phyloP scores from a whole-genome alignment of 1,140 invertebrate genomes.

The Drosophila athabasca region DNA sequence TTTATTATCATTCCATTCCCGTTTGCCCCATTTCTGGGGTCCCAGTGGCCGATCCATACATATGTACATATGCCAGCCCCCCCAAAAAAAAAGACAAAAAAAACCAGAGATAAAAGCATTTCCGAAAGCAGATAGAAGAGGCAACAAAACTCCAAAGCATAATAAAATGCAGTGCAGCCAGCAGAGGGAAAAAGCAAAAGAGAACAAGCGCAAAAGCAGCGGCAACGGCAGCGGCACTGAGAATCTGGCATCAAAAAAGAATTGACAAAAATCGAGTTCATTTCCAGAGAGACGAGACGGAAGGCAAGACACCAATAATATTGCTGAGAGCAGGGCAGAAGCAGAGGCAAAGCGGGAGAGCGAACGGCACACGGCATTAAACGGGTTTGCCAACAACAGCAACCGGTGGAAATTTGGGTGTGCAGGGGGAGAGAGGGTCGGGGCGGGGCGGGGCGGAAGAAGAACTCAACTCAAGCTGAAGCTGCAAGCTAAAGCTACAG shows the following conservation, averaged over 20 bases:
- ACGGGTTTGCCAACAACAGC: slow-evolving; percentile 60
- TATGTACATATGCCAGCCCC: slow-evolving; percentile 43
- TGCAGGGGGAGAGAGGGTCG: not conserved
- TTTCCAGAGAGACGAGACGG: slow-evolving; percentile 29
- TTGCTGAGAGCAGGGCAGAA: not conserved
- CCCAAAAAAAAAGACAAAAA: not conserved
- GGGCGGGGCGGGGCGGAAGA: slow-evolving; percentile 6
- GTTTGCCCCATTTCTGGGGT: slow-evolving; percentile 30
- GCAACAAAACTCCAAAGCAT: slow-evolving; percentile 28
- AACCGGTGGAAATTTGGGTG: slow-evolving; percentile 9
- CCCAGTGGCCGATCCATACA: slow-evolving; percentile 46
- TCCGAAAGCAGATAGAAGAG: slow-evolving; percentile 46
- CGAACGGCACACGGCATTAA: slow-evolving; percentile 47
- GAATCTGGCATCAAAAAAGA: slow-evolving; percentile 66
- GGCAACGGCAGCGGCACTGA: slow-evolving; percentile 49
- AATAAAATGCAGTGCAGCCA: slow-evolving; percentile 9
- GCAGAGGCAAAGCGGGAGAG: slow-evolving; percentile 13
- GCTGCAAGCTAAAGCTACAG: slow-evolving; percentile 5
- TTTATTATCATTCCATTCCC: not conserved
- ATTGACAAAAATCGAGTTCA: slow-evolving; percentile 80
- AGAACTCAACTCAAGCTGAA: slow-evolving; percentile 26
- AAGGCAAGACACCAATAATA: slow-evolving; percentile 1
- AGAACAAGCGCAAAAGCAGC: slow-evolving; percentile 45
- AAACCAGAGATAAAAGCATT: slow-evolving; percentile 54
- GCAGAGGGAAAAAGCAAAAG: slow-evolving; percentile 27